phyloP scores from a whole-genome alignment of 2,113 vertebrate species.

The Eclectus roratus region DNA sequence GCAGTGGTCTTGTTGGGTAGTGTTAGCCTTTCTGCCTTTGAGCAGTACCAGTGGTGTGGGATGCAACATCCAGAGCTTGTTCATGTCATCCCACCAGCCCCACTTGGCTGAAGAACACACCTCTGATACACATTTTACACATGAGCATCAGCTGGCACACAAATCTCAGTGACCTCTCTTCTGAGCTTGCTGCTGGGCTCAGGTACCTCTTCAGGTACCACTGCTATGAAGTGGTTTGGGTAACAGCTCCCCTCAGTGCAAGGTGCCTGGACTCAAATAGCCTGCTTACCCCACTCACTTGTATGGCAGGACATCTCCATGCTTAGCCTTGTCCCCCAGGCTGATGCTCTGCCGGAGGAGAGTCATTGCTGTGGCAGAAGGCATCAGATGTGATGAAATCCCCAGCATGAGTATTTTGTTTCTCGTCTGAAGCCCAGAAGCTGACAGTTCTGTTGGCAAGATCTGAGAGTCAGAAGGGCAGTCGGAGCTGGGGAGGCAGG shows the following conservation, averaged over 20 bases:
- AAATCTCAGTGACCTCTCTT: neutral
- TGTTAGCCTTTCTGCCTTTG: neutral
- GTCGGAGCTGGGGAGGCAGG: neutral
- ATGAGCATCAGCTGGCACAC: neutral
- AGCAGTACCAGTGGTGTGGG: no score
- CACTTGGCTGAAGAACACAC: accelerated
- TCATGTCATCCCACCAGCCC: no score
- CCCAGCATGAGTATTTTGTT: neutral
- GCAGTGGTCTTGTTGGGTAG: neutral
- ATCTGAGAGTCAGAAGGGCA: neutral
- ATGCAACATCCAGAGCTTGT: accelerated
- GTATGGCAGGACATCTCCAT: neutral
- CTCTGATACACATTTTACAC: neutral
- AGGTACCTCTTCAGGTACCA: neutral
- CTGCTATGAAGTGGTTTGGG: neutral
- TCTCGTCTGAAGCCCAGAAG: neutral
- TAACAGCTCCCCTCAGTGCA: accelerated
- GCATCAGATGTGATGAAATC: neutral
- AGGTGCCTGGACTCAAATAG: neutral
- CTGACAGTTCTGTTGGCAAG: neutral
- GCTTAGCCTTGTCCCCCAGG: neutral
- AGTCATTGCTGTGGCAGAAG: neutral
- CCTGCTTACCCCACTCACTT: neutral
- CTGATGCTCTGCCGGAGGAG: neutral
- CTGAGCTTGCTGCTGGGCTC: neutral